Percentiles rank a stretch among this genome's conserved stretches.
These are phyloP conservation scores for Sebastolobus altivelis DNA, from an alignment of 2,797 vertebrate genomes.

Conservation along the genomic window DNA sequence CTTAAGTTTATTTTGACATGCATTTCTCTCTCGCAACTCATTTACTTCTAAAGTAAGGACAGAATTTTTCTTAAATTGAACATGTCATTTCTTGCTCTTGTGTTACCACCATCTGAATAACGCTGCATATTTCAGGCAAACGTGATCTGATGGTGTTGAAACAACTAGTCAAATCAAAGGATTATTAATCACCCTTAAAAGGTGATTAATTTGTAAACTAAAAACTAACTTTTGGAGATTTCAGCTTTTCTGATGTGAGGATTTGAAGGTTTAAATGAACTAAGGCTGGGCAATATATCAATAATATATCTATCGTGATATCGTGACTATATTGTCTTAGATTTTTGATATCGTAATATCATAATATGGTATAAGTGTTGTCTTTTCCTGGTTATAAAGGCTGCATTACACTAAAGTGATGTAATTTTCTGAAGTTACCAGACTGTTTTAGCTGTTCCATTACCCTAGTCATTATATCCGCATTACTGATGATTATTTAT, in stretches of 20 bases:
- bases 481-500: no score
- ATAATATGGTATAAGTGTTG: no score
- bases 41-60: not conserved
- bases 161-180: not conserved
- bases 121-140: not conserved
- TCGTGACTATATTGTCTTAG: no score
- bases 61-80: not conserved
- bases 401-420: no score
- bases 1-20: not conserved
- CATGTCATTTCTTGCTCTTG: not conserved
- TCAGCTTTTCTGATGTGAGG: not conserved
- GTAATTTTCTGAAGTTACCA: no score
- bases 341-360: no score
- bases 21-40: not conserved
- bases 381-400: no score
- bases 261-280: not conserved
- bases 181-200: not conserved
- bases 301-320: no score
- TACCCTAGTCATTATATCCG: no score
- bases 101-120: not conserved
- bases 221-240: not conserved
- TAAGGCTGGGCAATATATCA: no score
- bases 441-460: no score
- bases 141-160: not conserved
- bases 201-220: not conserved